A percentile compares a stretch with the other conserved stretches of the same genome.
Evolutionary conservation across 2,113 vertebrate genomes (phyloP).

Genomic region (Limanda limanda): DNA sequence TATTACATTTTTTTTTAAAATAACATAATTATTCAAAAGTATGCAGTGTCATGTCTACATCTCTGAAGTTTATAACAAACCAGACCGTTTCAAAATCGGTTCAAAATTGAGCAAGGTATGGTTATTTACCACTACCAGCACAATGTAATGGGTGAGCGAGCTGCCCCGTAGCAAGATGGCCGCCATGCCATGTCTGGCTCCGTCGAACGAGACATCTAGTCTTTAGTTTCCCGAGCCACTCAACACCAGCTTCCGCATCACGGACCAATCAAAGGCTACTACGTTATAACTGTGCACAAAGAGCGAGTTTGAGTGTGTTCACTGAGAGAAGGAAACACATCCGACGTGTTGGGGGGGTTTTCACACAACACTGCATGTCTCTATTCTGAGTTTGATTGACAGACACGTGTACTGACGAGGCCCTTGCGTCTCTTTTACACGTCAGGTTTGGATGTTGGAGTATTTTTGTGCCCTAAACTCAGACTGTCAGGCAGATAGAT

Average conservation of each 20-base stretch:
- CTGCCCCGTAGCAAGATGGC: no score
- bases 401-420: not conserved
- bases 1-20: no score
- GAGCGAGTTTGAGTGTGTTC: not conserved
- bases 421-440: slow-evolving; percentile 1
- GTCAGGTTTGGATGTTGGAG: not conserved
- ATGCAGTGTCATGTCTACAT: no score
- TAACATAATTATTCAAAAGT: no score
- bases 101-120: no score
- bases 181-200: no score
- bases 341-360: no score
- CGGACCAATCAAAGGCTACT: not conserved
- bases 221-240: not conserved
- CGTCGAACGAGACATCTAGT: no score
- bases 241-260: not conserved
- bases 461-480: not conserved
- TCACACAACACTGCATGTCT: not conserved
- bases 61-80: no score
- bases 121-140: no score
- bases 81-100: no score
- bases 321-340: not conserved
- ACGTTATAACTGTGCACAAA: not conserved
- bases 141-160: no score
- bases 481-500: not conserved
- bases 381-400: not conserved